phyloP scores from a whole-genome alignment of 2,113 vertebrate genomes.

The Chaetodon auriga region DNA sequence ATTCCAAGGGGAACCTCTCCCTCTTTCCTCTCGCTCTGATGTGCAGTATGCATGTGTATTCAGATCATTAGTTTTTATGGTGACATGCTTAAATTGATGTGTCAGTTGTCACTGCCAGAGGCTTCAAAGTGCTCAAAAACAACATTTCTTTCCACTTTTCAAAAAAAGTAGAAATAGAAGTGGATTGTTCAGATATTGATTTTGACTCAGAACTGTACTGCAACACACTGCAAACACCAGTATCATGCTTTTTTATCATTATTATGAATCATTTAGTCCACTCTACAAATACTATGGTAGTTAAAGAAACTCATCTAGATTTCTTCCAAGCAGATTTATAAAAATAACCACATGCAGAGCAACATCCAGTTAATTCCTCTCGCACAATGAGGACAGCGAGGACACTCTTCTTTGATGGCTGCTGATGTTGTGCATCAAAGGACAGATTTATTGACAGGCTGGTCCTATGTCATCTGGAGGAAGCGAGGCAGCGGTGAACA shows the following conservation, averaged over 20 bases:
- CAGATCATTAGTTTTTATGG: slow-evolving; percentile 50
- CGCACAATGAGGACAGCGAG: slow-evolving; percentile 66
- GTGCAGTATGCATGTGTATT: slow-evolving; percentile 14
- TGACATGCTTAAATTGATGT: slow-evolving; percentile 18
- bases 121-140: neutral
- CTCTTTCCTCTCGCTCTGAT: slow-evolving; percentile 1
- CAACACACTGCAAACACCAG: no score
- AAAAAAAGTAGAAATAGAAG: neutral
- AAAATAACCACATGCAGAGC: no score
- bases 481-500: slow-evolving; percentile 5
- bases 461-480: slow-evolving; percentile 53
- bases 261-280: no score
- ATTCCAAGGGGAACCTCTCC: neutral
- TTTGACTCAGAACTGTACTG: neutral
- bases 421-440: slow-evolving; percentile 44
- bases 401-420: slow-evolving; percentile 72
- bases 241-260: no score
- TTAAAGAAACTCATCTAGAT: neutral
- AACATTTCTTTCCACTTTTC: slow-evolving; percentile 2
- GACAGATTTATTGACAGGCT: slow-evolving; percentile 64
- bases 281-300: neutral
- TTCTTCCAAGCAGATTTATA: slow-evolving; percentile 6
- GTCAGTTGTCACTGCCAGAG: slow-evolving; percentile 29
- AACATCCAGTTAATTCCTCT: no score
- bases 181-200: slow-evolving; percentile 5